A percentile compares a stretch with the other conserved stretches of the same genome.
phyloP scores from a whole-genome alignment of 2,113 vertebrate genomes.

The Blennius ocellaris region DNA sequence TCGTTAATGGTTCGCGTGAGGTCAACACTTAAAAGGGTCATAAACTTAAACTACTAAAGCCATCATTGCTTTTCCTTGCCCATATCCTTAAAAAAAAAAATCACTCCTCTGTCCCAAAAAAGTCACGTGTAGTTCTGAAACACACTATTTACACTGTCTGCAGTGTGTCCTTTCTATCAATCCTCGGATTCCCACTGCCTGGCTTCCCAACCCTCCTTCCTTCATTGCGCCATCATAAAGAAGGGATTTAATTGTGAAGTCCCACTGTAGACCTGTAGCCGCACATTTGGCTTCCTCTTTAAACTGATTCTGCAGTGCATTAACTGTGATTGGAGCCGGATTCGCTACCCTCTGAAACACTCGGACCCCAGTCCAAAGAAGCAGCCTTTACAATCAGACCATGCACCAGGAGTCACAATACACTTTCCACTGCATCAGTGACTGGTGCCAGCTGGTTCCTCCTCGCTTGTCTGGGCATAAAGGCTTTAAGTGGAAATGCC shows the following conservation, averaged over 20 bases:
- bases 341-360: slow-evolving; percentile 38
- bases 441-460: slow-evolving; percentile 53
- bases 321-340: slow-evolving; percentile 32
- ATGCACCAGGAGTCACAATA: slow-evolving; percentile 41
- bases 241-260: slow-evolving; percentile 48
- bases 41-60: slow-evolving; percentile 59
- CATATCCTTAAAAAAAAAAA: slow-evolving; percentile 46
- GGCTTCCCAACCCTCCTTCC: slow-evolving; percentile 2
- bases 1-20: slow-evolving; percentile 52
- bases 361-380: slow-evolving; percentile 33
- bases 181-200: background rate
- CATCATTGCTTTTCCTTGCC: slow-evolving; percentile 53
- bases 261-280: slow-evolving; percentile 1
- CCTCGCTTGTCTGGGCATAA: slow-evolving; percentile 8
- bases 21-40: slow-evolving; percentile 59
- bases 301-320: slow-evolving; percentile 35
- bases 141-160: background rate
- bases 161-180: slow-evolving; percentile 16
- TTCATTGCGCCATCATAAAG: slow-evolving; percentile 47
- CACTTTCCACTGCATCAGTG: slow-evolving; percentile 29
- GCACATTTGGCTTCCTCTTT: slow-evolving; percentile 21
- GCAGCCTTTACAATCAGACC: slow-evolving; percentile 31
- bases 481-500: slow-evolving; percentile 20
- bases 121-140: background rate
- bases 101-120: slow-evolving; percentile 45